Conservation (phyloP, 2,797 vertebrate species). For the Cynopterus sphinx region DNA sequence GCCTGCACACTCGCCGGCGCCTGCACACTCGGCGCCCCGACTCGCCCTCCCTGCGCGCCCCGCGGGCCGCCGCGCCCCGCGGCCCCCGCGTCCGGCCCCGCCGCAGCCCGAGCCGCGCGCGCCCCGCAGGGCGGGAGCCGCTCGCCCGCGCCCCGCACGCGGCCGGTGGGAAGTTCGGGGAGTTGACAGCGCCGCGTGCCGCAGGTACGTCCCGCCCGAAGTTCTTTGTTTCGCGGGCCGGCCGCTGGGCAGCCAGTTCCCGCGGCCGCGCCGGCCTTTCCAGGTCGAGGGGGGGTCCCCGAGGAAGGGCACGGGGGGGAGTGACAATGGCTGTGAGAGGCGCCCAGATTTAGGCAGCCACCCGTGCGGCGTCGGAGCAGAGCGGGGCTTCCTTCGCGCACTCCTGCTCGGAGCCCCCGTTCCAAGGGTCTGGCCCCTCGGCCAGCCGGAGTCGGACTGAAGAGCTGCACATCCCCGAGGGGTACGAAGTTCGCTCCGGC, state of each 20-base stretch:
- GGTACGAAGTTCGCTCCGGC: conserved; percentile 39
- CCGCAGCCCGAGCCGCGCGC: conserved; percentile 7
- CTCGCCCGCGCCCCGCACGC: background rate
- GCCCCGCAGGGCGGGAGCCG: background rate
- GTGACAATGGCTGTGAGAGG: conserved; percentile 77
- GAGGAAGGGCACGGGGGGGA: background rate
- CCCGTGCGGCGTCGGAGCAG: conserved; percentile 31
- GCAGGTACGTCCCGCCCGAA: conserved; percentile 82
- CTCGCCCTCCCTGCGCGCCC: conserved; percentile 6
- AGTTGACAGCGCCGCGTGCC: conserved; percentile 74
- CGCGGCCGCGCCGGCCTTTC: background rate
- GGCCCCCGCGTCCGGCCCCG: background rate
- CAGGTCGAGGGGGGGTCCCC: background rate
- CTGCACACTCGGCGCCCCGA: conserved; percentile 19
- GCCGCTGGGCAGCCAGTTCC: background rate
- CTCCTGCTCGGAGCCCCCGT: background rate
- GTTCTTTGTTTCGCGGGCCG: conserved; percentile 76
- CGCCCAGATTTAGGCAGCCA: conserved; percentile 44
- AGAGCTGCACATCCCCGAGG: background rate
- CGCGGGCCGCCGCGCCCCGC: background rate
- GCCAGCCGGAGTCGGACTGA: background rate
- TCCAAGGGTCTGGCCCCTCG: background rate
- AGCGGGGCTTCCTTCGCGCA: background rate
- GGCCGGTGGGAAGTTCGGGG: conserved; percentile 80
- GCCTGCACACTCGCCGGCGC: background rate